Evolutionary conservation across 2,888 invertebrate species (phyloP).

Genomic region (Frankliniella intonsa): DNA sequence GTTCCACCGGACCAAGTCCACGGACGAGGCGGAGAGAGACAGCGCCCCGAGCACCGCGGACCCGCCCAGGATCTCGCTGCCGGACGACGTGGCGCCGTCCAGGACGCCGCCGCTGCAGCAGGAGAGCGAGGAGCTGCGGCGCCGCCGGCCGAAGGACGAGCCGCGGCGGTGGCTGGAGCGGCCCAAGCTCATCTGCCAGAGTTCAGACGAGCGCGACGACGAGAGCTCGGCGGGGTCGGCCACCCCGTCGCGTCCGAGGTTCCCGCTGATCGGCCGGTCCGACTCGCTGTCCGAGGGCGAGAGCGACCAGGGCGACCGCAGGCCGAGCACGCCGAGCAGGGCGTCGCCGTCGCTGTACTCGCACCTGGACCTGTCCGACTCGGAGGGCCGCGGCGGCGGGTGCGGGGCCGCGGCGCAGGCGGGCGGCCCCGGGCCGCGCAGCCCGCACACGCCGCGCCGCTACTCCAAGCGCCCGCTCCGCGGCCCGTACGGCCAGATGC

Average conservation of each 20-base stretch:
- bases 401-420: constrained; percentile 47
- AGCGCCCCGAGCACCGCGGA: constrained; percentile 42
- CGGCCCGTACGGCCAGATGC: constrained; percentile 74
- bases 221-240: constrained; percentile 36
- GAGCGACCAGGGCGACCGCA: constrained; percentile 50
- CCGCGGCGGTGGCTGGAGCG: constrained; percentile 45
- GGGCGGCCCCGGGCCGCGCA: constrained; percentile 40
- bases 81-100: not conserved
- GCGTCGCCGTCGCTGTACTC: constrained; percentile 59
- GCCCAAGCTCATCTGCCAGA: constrained; percentile 61
- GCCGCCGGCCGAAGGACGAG: constrained; percentile 31
- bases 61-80: constrained; percentile 38
- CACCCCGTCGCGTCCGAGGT: constrained; percentile 31
- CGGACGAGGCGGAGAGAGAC: not conserved
- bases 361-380: constrained; percentile 63
- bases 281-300: constrained; percentile 72
- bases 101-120: constrained; percentile 42
- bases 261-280: constrained; percentile 46
- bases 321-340: constrained; percentile 47
- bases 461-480: constrained; percentile 71
- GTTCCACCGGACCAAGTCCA: constrained; percentile 14
- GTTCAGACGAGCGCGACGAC: constrained; percentile 70
- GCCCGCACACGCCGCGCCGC: constrained; percentile 47
- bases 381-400: constrained; percentile 49
- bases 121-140: constrained; percentile 32